These are phyloP conservation scores for Hydractinia echinata DNA, from an alignment of 30 jellyfish, hydroid and myxozoan species.

Conservation along the genomic window DNA sequence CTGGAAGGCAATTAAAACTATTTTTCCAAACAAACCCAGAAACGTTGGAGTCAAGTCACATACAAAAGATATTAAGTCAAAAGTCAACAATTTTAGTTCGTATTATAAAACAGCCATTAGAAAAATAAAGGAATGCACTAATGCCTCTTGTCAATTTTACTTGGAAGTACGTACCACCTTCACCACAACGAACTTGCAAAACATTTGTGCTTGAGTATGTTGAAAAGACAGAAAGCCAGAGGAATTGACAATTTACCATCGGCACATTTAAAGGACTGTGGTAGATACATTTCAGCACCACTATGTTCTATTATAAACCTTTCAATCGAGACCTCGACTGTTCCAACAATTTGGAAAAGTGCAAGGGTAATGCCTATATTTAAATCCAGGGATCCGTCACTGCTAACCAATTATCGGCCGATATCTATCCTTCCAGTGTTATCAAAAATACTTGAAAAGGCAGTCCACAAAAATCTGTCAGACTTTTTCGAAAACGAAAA, in stretches of 20 bases:
- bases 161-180: conserved; percentile 16
- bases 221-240: conserved; percentile 11
- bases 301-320: not conserved
- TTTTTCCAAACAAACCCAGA: no score
- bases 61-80: no score
- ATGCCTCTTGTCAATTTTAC: not conserved
- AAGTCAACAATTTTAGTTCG: no score
- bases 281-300: conserved; percentile 10
- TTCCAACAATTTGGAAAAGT: conserved; percentile 17
- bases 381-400: not conserved
- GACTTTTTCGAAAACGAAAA: conserved; percentile 10
- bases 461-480: conserved; percentile 4
- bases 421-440: not conserved
- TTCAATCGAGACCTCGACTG: not conserved
- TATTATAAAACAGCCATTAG: no score
- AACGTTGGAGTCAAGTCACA: no score
- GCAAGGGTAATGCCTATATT: not conserved
- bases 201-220: conserved; percentile 5
- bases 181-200: conserved; percentile 11
- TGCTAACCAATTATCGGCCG: not conserved
- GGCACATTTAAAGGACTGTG: not conserved
- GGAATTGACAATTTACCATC: not conserved
- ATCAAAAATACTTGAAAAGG: conserved; percentile 12
- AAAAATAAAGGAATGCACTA: no score
- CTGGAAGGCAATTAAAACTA: no score